A percentile compares a stretch with the other conserved stretches of the same genome.
phyloP scores from a whole-genome alignment of 2,797 vertebrate species.

The Falco columbarius region DNA sequence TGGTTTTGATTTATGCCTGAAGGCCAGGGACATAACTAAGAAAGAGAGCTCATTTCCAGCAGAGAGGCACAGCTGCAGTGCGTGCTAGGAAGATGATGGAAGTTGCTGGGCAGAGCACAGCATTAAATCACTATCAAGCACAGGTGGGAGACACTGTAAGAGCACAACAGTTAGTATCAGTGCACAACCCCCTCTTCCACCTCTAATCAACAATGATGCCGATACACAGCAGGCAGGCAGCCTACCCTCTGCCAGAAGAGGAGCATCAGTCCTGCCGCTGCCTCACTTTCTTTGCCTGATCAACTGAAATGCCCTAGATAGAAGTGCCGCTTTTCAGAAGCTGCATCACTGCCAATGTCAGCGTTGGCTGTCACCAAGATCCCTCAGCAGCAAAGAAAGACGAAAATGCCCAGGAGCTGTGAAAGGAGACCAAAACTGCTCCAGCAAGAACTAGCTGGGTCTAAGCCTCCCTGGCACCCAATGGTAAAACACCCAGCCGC shows the following conservation, averaged over 20 bases:
- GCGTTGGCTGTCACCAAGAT: neutral
- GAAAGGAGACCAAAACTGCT: neutral
- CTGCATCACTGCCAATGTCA: neutral
- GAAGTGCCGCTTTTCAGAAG: neutral
- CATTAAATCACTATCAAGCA: neutral
- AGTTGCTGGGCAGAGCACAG: neutral
- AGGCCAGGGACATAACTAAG: neutral
- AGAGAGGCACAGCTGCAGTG: neutral
- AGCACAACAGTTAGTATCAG: neutral
- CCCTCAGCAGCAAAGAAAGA: neutral
- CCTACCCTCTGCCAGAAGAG: neutral
- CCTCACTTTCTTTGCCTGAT: accelerated
- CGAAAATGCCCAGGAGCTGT: neutral
- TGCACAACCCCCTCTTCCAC: neutral
- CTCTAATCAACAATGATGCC: accelerated
- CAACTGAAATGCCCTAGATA: neutral
- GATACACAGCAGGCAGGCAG: neutral
- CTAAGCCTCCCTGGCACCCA: neutral
- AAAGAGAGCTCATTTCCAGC: neutral
- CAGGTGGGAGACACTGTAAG: neutral
- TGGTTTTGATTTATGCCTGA: neutral
- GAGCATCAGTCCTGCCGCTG: neutral
- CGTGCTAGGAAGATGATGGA: neutral
- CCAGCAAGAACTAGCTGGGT: neutral
- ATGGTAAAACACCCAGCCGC: neutral